A percentile compares a stretch with the other conserved stretches of the same genome.
phyloP scores from a whole-genome alignment of 2,113 vertebrate species.

The Dolichallabes microphthalmus region DNA sequence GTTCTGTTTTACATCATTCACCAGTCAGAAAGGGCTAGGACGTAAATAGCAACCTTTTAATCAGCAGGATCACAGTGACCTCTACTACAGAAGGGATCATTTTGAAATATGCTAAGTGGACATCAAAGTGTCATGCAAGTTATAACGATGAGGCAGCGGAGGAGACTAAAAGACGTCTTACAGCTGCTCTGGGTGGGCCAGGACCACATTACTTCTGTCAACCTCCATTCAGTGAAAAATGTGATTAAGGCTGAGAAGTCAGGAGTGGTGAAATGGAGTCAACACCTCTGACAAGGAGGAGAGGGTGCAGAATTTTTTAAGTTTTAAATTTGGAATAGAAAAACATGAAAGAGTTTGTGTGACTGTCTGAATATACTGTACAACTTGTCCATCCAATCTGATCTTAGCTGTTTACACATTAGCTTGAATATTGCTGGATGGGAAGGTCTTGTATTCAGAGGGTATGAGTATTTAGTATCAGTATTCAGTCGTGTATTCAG shows the following conservation, averaged over 20 bases:
- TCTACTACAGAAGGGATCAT: not conserved
- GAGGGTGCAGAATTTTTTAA: not conserved
- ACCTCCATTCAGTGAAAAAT: not conserved
- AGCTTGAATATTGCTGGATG: too few species aligned
- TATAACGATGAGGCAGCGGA: not conserved
- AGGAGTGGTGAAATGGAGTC: not conserved
- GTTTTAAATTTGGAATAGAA: not conserved
- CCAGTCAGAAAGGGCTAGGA: not conserved
- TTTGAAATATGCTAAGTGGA: not conserved
- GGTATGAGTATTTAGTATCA: too few species aligned
- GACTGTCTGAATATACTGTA: not conserved
- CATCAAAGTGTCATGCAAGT: not conserved
- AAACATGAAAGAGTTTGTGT: not conserved
- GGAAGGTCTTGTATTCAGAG: too few species aligned
- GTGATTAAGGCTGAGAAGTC: not conserved
- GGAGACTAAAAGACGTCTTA: not conserved
- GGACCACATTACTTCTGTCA: not conserved
- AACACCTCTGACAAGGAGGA: not conserved
- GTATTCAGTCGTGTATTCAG: too few species aligned
- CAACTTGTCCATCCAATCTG: not conserved
- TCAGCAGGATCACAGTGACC: not conserved
- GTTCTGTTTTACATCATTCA: not conserved
- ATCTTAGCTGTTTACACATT: too few species aligned
- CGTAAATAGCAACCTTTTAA: not conserved
- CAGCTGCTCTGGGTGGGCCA: not conserved